Evolutionary conservation across 2,888 invertebrate genomes (phyloP).

Genomic region (Pecten maximus): DNA sequence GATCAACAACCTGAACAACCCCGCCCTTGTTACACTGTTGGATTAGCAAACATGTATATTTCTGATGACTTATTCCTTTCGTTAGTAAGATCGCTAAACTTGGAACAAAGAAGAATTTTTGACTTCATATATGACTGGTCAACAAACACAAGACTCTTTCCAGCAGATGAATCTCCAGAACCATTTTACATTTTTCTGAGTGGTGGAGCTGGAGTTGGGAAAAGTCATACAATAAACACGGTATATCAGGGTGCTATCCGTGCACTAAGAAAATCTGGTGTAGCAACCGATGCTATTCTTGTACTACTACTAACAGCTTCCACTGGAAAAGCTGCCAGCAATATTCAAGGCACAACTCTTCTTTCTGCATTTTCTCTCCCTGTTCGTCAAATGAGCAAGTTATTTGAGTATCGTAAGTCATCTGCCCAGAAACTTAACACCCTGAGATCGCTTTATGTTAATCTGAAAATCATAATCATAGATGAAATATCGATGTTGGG

Average conservation of each 20-base stretch:
- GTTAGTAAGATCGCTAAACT: slow-evolving; percentile 6
- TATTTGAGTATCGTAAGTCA: no score
- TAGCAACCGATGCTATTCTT: no score
- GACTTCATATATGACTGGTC: slow-evolving; percentile 27
- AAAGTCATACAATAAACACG: slow-evolving; percentile 21
- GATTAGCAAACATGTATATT: neutral
- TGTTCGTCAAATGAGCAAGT: no score
- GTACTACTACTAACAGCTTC: no score
- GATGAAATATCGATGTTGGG: no score
- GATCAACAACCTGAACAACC: neutral
- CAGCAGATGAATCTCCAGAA: neutral
- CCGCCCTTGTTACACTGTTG: no score
- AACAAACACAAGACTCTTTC: neutral
- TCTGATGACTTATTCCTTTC: neutral
- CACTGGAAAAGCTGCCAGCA: no score
- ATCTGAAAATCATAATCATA: no score
- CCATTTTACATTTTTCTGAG: slow-evolving; percentile 29
- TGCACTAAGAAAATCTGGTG: neutral
- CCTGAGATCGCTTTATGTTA: no score
- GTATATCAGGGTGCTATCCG: neutral
- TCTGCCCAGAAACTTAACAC: no score
- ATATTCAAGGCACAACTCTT: no score
- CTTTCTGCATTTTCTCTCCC: no score
- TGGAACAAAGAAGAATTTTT: slow-evolving; percentile 37
- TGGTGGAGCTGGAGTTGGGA: slow-evolving; percentile 42